These are phyloP conservation scores for Parelbella ahira DNA, from an alignment of 2,888 invertebrate genomes.

Conservation along the genomic window DNA sequence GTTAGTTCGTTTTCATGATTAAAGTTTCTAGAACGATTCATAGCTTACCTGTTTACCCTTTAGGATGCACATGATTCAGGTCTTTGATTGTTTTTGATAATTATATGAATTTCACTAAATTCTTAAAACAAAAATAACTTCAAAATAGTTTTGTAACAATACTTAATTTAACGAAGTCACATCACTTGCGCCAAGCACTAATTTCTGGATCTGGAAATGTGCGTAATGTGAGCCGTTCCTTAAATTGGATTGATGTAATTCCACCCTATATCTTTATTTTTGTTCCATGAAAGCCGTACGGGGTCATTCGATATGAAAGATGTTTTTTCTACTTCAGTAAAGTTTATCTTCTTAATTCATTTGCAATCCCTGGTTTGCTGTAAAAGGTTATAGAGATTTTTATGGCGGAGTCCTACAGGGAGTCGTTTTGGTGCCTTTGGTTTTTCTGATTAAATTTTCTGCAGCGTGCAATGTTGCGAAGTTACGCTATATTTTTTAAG, in stretches of 20 bases:
- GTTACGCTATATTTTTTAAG: neutral
- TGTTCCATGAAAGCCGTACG: constrained; percentile 30
- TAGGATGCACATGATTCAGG: too few species aligned
- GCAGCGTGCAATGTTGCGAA: neutral
- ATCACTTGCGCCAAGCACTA: constrained; percentile 35
- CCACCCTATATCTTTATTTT: constrained; percentile 44
- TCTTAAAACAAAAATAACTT: too few species aligned
- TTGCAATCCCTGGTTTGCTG: constrained; percentile 14
- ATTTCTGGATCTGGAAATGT: constrained; percentile 57
- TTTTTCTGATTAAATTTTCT: constrained; percentile 10
- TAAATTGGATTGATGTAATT: constrained; percentile 76
- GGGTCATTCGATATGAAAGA: constrained; percentile 23
- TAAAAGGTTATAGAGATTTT: constrained; percentile 18
- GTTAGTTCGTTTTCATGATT: too few species aligned
- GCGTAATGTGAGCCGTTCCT: constrained; percentile 62
- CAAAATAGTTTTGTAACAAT: neutral
- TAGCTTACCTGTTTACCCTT: too few species aligned
- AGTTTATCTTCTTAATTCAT: constrained; percentile 21
- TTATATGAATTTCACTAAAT: too few species aligned
- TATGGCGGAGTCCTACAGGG: constrained; percentile 8
- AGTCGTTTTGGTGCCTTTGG: constrained; percentile 2
- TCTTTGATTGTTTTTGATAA: too few species aligned
- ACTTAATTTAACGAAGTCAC: too few species aligned
- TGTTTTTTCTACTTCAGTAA: constrained; percentile 13
- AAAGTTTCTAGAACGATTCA: too few species aligned